phyloP scores from a whole-genome alignment of 2,888 invertebrate genomes.

The Mythimna loreyi region DNA sequence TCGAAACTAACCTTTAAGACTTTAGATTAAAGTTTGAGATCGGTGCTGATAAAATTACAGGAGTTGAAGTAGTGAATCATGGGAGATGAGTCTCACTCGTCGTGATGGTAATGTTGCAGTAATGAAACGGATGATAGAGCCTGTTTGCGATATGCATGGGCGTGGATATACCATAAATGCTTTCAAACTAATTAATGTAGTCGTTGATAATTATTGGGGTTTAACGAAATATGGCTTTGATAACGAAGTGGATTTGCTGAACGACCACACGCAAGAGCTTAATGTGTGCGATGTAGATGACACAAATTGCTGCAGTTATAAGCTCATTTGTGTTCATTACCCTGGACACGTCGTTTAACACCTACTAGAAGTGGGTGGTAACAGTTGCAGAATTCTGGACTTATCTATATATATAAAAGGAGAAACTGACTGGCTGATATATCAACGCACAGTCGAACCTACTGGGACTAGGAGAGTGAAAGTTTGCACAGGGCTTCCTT shows the following conservation, averaged over 20 bases:
- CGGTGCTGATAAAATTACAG: conserved; percentile 27
- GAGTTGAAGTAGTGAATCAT: conserved; percentile 52
- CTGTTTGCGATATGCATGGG: conserved; percentile 40
- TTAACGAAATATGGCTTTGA: conserved; percentile 27
- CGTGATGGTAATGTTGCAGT: conserved; percentile 58
- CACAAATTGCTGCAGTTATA: conserved; percentile 25
- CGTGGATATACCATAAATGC: conserved; percentile 49
- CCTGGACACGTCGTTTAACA: neutral
- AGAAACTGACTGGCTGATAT: no score
- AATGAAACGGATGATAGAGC: conserved; percentile 57
- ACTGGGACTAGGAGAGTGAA: no score
- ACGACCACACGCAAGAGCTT: conserved; percentile 22
- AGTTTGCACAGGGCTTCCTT: no score
- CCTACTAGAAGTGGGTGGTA: neutral
- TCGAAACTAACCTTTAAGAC: conserved; percentile 27
- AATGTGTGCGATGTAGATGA: conserved; percentile 11
- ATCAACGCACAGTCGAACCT: no score
- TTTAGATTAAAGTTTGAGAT: conserved; percentile 11
- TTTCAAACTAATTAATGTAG: conserved; percentile 40
- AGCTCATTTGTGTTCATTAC: conserved; percentile 24
- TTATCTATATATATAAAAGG: no score
- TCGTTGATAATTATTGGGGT: conserved; percentile 44
- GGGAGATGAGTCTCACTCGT: conserved; percentile 60
- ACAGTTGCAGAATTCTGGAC: conserved; percentile 1
- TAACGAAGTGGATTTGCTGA: conserved; percentile 14